Base-by-base conservation (phyloP, 2,797 vertebrate species). In the Lutjanus campechanus region DNA sequence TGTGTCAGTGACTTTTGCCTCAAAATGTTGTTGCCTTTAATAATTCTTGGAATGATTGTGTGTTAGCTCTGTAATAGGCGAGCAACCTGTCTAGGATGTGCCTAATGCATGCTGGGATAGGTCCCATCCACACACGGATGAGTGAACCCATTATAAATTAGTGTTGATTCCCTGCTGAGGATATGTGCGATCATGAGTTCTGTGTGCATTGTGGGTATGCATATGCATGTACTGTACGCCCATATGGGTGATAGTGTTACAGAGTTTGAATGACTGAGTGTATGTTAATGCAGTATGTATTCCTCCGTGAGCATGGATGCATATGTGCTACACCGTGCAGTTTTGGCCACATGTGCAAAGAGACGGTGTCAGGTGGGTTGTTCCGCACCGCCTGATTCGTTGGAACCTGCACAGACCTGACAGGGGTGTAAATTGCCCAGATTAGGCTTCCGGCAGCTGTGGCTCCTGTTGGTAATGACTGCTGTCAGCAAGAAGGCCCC, bases 371-470 rank as follows among this genome's bases (percentile, higher is more conserved):
- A 74, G 73, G 78, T 86, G 72, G 59, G 76, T 44, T 29, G 44
- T 41, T 49, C 46, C 49, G 46, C 65, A 41, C n/a, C 1, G 16
- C 41, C 56, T 79, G 67, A 80, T 88, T 89, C 43, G 64, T 81
- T 88, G 66, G 73, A 86, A 85, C 79, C 73, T 83, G 73, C 83
- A 58, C 54, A 73, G 83, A 83, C 86, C 82, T 92, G 91, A 91
- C 89, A 88, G 73, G 73, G 78, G 83, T 89, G 88, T 90, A 92
- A 92, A 93, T 91, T 83, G 85, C 75, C 16, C 76, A 82, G 79
- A 92, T 91, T 83, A 89, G 67, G 76, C 83, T 87, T 85, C 79
- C 29, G 82, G 77, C 77, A 89, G 82, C 72, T 19, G 16, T 76
- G 76, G 82, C 84, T 80, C 83, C 86, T 79, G 82, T 81, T 88